Conservation (phyloP, 2,888 invertebrate species). For the Spatulosminthurus flaviceps region DNA sequence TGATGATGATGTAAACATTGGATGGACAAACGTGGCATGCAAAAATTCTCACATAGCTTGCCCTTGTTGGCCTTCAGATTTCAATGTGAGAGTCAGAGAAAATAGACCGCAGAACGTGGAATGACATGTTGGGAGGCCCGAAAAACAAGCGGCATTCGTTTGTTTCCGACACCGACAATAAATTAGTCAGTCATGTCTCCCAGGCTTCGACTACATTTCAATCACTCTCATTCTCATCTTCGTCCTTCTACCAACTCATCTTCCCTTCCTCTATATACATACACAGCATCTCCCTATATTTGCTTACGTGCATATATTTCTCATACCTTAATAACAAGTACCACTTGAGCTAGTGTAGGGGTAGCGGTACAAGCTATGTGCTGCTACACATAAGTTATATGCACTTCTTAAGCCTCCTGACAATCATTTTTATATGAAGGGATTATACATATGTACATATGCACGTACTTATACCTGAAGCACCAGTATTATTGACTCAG, state of each 20-base stretch:
- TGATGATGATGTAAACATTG: slow-evolving; percentile 45
- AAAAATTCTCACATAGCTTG: slow-evolving; percentile 45
- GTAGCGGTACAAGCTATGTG: background rate
- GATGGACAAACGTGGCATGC: slow-evolving; percentile 37
- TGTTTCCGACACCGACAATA: slow-evolving; percentile 57
- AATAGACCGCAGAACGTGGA: slow-evolving; percentile 49
- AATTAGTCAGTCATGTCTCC: slow-evolving; percentile 60
- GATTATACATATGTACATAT: too few relatives aligned
- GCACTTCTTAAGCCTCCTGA: background rate
- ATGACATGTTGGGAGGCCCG: slow-evolving; percentile 58
- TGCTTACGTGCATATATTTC: background rate
- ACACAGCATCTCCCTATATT: slow-evolving; percentile 15
- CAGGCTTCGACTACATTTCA: slow-evolving; percentile 59
- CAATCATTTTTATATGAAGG: too few relatives aligned
- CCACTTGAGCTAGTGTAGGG: too few relatives aligned
- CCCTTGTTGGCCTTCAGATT: slow-evolving; percentile 55
- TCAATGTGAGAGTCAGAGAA: slow-evolving; percentile 49
- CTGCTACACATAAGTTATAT: background rate
- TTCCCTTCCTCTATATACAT: background rate
- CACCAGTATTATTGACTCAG: background rate
- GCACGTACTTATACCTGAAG: background rate
- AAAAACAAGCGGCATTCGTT: slow-evolving; percentile 56
- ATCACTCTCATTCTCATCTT: slow-evolving; percentile 48
- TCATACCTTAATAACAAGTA: background rate
- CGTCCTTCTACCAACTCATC: slow-evolving; percentile 2